Percentiles rank a stretch among this genome's conserved stretches.
These are phyloP conservation scores for Pomatostomus ruficeps DNA, from an alignment of 2,113 vertebrate species.

Conservation along the genomic window DNA sequence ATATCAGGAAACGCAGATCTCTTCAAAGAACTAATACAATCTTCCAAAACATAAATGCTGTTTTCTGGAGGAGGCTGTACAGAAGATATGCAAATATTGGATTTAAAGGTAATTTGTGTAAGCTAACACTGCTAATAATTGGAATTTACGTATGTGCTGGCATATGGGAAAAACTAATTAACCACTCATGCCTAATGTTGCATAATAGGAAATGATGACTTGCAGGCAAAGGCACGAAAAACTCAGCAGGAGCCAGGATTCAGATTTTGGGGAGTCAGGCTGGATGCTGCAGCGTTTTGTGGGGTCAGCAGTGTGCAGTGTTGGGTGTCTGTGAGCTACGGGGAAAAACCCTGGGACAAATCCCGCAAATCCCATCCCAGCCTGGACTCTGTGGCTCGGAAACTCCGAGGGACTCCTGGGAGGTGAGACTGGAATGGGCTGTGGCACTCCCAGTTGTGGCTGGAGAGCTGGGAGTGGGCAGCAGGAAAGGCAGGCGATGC, in stretches of 20 bases:
- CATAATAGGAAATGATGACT: neutral
- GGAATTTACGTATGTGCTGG: neutral
- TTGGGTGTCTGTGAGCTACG: neutral
- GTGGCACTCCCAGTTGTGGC: neutral
- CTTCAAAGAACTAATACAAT: neutral
- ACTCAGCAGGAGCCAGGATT: neutral
- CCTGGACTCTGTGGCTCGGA: neutral
- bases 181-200: neutral
- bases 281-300: neutral
- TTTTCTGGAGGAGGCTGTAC: neutral
- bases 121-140: neutral
- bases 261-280: neutral
- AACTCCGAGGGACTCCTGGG: neutral
- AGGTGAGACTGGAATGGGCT: neutral
- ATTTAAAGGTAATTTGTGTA: slow-evolving; percentile 19
- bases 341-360: neutral
- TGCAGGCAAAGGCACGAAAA: neutral
- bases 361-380: neutral
- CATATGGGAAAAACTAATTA: slow-evolving; percentile 31
- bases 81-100: neutral
- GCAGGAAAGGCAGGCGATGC: neutral
- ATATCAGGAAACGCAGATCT: neutral
- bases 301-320: neutral
- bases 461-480: neutral
- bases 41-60: neutral